Evolutionary conservation across 2,888 invertebrate genomes (phyloP).

Genomic region (Desoria tigrina): DNA sequence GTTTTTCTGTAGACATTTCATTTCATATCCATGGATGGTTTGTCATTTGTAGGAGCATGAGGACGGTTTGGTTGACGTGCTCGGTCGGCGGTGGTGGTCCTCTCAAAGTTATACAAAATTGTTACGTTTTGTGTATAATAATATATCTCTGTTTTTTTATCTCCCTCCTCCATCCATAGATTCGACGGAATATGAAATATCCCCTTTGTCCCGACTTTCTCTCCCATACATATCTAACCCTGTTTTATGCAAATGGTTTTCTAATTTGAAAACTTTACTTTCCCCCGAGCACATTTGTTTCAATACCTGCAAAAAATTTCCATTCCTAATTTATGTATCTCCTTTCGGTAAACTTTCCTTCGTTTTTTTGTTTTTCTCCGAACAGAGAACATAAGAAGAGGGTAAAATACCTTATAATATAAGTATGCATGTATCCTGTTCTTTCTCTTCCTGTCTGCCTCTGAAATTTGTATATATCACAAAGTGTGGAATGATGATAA

Average conservation of each 20-base stretch:
- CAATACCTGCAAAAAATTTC: slow-evolving; percentile 14
- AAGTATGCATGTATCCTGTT: too few relatives aligned
- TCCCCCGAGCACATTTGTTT: slow-evolving; percentile 16
- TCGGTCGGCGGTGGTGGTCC: too few relatives aligned
- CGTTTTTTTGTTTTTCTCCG: not conserved
- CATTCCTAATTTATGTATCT: slow-evolving; percentile 18
- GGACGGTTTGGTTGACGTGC: too few relatives aligned
- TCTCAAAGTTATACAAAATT: too few relatives aligned
- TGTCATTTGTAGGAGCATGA: slow-evolving; percentile 4
- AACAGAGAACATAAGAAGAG: not conserved
- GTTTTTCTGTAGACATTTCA: not conserved
- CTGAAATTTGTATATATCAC: too few relatives aligned
- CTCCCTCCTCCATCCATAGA: too few relatives aligned
- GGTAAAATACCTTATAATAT: too few relatives aligned
- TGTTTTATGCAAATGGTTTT: slow-evolving; percentile 25
- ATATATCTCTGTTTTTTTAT: too few relatives aligned
- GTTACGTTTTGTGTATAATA: too few relatives aligned
- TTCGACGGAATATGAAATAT: too few relatives aligned
- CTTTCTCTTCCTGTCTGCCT: too few relatives aligned
- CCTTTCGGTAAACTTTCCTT: not conserved
- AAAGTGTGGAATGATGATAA: slow-evolving; percentile 7
- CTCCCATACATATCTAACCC: not conserved
- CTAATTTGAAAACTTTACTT: slow-evolving; percentile 26
- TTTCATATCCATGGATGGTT: slow-evolving; percentile 6
- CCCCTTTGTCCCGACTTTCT: not conserved